phyloP scores from a whole-genome alignment of 2,888 invertebrate genomes.

The Tridacna gigas region DNA sequence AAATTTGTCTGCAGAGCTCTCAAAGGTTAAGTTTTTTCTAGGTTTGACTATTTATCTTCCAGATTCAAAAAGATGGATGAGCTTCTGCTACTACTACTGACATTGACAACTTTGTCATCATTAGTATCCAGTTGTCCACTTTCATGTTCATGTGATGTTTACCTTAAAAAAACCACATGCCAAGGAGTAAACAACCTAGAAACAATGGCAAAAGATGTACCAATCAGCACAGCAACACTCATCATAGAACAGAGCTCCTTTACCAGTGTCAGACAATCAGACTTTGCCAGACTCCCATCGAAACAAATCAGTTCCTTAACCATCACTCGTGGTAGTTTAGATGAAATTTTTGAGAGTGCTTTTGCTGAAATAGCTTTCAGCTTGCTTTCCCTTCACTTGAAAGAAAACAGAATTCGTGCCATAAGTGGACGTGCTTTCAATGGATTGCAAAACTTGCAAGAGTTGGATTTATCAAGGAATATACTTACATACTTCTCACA shows the following conservation, averaged over 20 bases:
- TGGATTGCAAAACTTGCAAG: conserved; percentile 62
- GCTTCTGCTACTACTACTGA: neutral
- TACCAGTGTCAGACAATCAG: conserved; percentile 43
- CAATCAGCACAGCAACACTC: conserved; percentile 42
- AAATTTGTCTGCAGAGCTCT: too few species aligned
- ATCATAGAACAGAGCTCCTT: conserved; percentile 40
- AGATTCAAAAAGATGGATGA: conserved; percentile 4
- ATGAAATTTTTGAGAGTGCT: conserved; percentile 62
- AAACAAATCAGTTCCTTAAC: conserved; percentile 45
- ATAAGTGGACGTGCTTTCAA: conserved; percentile 67
- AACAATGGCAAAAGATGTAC: conserved; percentile 34
- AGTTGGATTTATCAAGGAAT: conserved; percentile 74
- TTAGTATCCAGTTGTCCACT: conserved; percentile 35
- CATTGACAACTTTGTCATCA: conserved; percentile 1
- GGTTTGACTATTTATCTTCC: neutral
- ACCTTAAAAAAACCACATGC: conserved; percentile 22
- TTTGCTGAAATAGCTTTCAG: conserved; percentile 51
- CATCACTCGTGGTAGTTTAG: conserved; percentile 61
- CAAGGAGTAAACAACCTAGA: conserved; percentile 22
- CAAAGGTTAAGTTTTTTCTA: too few species aligned
- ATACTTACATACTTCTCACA: conserved; percentile 59
- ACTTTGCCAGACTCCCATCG: conserved; percentile 54
- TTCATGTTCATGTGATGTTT: conserved; percentile 37
- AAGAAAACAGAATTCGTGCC: conserved; percentile 64
- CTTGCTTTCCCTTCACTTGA: conserved; percentile 52